Evolutionary conservation across 1,140 invertebrate genomes (phyloP).

Genomic region (Acromyrmex charruanus): DNA sequence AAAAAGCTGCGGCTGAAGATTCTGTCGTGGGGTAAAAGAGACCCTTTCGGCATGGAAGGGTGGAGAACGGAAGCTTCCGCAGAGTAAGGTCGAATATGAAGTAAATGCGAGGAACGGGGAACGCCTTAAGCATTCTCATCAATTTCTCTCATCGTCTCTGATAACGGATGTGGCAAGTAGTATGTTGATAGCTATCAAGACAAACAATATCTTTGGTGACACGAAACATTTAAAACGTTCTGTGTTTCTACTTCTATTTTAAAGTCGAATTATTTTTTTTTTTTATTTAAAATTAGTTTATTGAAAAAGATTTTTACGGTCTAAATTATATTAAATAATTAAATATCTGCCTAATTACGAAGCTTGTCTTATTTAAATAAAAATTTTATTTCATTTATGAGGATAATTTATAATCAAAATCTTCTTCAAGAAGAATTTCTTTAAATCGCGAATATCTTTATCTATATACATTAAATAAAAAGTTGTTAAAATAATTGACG

Average conservation of each 20-base stretch:
- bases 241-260: background rate
- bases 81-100: slow-evolving; percentile 68
- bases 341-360: background rate
- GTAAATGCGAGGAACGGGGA: slow-evolving; percentile 38
- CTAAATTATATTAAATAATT: background rate
- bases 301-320: background rate
- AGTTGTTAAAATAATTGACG: background rate
- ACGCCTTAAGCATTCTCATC: slow-evolving; percentile 69
- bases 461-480: background rate
- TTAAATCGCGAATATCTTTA: background rate
- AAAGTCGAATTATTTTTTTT: slow-evolving; percentile 13
- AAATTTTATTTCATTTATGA: background rate
- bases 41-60: slow-evolving; percentile 36
- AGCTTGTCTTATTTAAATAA: slow-evolving; percentile 3
- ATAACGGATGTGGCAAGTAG: slow-evolving; percentile 68
- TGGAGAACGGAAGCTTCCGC: slow-evolving; percentile 59
- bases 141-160: slow-evolving; percentile 74
- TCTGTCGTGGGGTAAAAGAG: slow-evolving; percentile 63
- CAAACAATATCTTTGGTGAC: background rate
- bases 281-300: background rate
- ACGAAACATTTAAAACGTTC: background rate
- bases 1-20: slow-evolving; percentile 80
- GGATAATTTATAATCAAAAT: background rate
- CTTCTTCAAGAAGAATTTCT: background rate
- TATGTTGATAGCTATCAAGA: slow-evolving; percentile 20